A percentile compares a stretch with the other conserved stretches of the same genome.
Conservation (phyloP, 2,797 vertebrate species). For the Myotis pilosus region DNA sequence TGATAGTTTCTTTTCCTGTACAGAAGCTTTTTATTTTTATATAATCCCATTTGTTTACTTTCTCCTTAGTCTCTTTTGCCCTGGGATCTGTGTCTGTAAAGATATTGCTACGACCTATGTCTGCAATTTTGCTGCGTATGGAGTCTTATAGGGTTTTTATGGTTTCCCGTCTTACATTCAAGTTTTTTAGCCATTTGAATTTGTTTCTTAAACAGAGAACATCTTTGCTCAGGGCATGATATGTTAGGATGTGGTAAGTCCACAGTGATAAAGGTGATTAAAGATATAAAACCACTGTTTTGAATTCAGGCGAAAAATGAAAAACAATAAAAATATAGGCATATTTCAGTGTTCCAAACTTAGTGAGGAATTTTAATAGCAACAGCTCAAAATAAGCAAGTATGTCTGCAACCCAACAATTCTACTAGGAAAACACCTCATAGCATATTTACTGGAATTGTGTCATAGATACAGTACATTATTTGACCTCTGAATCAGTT, state of each 20-base stretch:
- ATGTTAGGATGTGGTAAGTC: background rate
- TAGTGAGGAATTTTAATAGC: conserved; percentile 13
- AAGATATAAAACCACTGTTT: background rate
- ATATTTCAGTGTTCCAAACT: background rate
- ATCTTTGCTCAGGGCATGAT: conserved; percentile 18
- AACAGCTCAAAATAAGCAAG: background rate
- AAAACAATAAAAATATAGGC: conserved; percentile 7
- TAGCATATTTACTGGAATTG: background rate
- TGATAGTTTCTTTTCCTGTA: no score
- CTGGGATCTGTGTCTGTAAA: no score
- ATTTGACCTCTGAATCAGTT: background rate
- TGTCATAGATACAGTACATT: background rate
- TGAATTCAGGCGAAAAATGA: conserved; percentile 43
- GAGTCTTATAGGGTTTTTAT: no score
- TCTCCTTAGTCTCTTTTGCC: no score
- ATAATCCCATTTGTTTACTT: no score
- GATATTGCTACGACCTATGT: no score
- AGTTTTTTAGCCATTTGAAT: no score
- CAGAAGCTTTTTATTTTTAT: no score
- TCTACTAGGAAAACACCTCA: background rate
- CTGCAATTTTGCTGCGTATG: no score
- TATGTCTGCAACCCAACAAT: background rate
- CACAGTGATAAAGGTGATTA: background rate
- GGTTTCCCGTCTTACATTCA: no score
- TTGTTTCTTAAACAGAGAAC: background rate